Conservation (phyloP, 2,113 vertebrate genomes). For the Brachypodius melanocephalos region DNA sequence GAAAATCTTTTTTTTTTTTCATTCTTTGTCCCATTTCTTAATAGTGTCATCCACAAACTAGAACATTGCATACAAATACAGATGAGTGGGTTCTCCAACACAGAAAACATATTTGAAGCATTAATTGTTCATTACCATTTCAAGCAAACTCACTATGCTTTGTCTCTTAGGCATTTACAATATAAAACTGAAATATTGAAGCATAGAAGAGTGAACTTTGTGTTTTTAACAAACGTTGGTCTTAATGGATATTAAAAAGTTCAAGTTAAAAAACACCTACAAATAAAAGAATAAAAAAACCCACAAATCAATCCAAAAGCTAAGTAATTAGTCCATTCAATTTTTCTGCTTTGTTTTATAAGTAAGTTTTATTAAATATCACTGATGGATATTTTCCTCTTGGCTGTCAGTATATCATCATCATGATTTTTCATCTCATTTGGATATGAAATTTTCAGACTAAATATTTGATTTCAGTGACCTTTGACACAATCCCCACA, state of each 20-base stretch:
- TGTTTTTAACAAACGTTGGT: not conserved
- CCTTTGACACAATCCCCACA: rapidly evolving
- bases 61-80: not conserved
- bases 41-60: not conserved
- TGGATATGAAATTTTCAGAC: not conserved
- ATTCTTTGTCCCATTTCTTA: not conserved
- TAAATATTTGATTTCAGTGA: not conserved
- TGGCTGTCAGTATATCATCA: not conserved
- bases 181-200: not conserved
- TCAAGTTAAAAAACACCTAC: not conserved
- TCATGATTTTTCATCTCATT: not conserved
- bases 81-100: not conserved
- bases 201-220: not conserved
- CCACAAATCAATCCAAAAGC: not conserved
- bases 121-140: not conserved
- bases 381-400: not conserved
- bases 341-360: not conserved
- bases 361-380: not conserved
- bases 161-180: not conserved
- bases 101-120: not conserved
- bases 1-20: not conserved
- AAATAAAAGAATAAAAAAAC: not conserved
- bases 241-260: not conserved
- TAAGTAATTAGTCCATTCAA: not conserved
- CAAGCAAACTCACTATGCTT: not conserved